Conservation (phyloP, 2,797 vertebrate genomes). For the Malurus splendens region DNA sequence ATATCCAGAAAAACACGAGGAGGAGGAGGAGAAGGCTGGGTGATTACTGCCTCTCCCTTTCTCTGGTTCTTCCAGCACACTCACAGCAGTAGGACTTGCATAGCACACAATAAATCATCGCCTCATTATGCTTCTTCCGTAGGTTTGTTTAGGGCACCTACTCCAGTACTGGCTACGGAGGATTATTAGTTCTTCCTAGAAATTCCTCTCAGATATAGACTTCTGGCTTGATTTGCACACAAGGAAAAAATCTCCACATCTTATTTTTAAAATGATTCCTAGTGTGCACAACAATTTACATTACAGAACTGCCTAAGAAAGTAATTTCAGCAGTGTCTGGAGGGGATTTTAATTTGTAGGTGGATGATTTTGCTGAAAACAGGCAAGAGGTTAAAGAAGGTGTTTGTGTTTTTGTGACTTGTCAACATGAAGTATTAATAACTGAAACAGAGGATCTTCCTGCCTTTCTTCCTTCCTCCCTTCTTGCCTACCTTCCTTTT, state of each 20-base stretch:
- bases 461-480: neutral
- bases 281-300: neutral
- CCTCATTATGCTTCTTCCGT: slow-evolving; percentile 48
- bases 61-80: neutral
- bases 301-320: neutral
- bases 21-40: neutral
- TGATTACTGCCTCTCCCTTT: slow-evolving; percentile 25
- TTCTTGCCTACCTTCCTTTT: neutral
- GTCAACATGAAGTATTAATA: neutral
- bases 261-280: neutral
- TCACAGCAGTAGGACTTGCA: neutral
- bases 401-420: neutral
- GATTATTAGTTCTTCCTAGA: slow-evolving; percentile 18
- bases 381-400: neutral
- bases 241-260: neutral
- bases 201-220: neutral
- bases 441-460: neutral
- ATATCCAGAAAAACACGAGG: neutral
- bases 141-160: slow-evolving; percentile 42
- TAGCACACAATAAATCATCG: slow-evolving; percentile 19
- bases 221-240: neutral
- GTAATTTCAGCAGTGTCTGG: neutral
- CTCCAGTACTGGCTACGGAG: neutral
- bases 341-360: neutral
- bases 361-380: neutral